Percentiles rank a stretch among this genome's conserved stretches.
Evolutionary conservation across 1,140 invertebrate genomes (phyloP).

Genomic region (Reticulitermes speratus): DNA sequence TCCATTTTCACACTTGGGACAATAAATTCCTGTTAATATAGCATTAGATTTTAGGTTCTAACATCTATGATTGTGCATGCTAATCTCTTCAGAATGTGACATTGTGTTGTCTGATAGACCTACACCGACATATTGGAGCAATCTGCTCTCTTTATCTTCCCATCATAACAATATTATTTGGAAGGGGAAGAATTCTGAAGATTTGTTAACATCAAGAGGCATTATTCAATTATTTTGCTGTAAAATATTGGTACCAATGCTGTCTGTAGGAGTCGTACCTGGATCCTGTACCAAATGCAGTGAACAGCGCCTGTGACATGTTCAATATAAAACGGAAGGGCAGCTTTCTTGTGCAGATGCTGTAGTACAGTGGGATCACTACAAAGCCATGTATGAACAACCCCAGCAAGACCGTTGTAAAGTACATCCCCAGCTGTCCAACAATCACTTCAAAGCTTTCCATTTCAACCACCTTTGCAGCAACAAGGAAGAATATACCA

Average conservation of each 20-base stretch:
- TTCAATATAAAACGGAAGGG: constrained; percentile 80
- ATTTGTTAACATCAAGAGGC: too few relatives aligned
- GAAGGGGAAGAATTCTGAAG: too few relatives aligned
- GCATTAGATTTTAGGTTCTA: too few relatives aligned
- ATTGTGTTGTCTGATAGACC: too few relatives aligned
- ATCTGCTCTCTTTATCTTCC: too few relatives aligned
- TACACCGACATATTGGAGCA: too few relatives aligned
- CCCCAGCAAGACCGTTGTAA: constrained; percentile 85
- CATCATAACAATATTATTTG: too few relatives aligned
- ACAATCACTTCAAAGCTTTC: constrained; percentile 76
- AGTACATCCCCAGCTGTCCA: constrained; percentile 86
- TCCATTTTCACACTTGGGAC: too few relatives aligned
- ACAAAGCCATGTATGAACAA: constrained; percentile 88
- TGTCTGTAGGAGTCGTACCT: constrained; percentile 56
- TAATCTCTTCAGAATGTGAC: too few relatives aligned
- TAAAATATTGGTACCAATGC: neutral
- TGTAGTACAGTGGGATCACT: constrained; percentile 81
- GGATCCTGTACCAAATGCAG: constrained; percentile 91
- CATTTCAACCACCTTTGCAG: constrained; percentile 87
- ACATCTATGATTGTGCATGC: too few relatives aligned
- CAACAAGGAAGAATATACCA: constrained; percentile 88
- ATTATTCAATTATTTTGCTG: too few relatives aligned
- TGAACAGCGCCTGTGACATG: constrained; percentile 84
- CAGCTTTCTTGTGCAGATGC: constrained; percentile 70
- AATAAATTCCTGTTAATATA: too few relatives aligned